Evolutionary conservation across 2,113 vertebrate genomes (phyloP).

Genomic region (Rhagologus leucostigma): DNA sequence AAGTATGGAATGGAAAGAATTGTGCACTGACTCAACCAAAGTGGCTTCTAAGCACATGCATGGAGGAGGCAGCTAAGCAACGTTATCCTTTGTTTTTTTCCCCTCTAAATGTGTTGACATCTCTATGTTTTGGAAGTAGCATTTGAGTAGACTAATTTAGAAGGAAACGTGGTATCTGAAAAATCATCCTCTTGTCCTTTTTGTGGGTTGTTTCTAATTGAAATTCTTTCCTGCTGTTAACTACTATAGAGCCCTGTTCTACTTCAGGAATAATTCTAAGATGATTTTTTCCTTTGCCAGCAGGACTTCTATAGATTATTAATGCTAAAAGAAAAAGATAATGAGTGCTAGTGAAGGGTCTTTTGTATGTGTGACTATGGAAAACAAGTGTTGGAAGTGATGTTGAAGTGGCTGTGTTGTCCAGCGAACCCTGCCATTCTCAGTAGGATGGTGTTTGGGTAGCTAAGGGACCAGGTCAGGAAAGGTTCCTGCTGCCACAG

Average conservation of each 20-base stretch:
- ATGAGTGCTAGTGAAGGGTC: not conserved
- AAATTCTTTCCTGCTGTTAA: slow-evolving; percentile 9
- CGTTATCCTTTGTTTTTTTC: not conserved
- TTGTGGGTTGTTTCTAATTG: slow-evolving; percentile 38
- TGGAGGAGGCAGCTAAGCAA: slow-evolving; percentile 1
- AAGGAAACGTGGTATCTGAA: not conserved
- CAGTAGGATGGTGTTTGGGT: not conserved
- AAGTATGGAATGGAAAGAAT: not conserved
- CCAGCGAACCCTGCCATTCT: not conserved
- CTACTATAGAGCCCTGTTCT: not conserved
- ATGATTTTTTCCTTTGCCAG: not conserved
- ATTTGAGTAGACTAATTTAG: slow-evolving; percentile 7
- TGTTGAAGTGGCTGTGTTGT: not conserved
- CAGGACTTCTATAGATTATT: not conserved
- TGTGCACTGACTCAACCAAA: not conserved
- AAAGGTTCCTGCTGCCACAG: not conserved
- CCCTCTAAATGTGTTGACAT: not conserved
- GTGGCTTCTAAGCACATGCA: not conserved
- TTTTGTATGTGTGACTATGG: not conserved
- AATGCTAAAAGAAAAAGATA: not conserved
- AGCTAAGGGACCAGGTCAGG: not conserved
- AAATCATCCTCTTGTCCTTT: slow-evolving; percentile 20
- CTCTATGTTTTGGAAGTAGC: not conserved
- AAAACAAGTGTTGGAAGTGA: not conserved
- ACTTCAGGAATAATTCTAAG: not conserved